Evolutionary conservation across 2,888 invertebrate species (phyloP), one percentile per base, ranked within the genome.

Genomic region (Idaea straminata): DNA sequence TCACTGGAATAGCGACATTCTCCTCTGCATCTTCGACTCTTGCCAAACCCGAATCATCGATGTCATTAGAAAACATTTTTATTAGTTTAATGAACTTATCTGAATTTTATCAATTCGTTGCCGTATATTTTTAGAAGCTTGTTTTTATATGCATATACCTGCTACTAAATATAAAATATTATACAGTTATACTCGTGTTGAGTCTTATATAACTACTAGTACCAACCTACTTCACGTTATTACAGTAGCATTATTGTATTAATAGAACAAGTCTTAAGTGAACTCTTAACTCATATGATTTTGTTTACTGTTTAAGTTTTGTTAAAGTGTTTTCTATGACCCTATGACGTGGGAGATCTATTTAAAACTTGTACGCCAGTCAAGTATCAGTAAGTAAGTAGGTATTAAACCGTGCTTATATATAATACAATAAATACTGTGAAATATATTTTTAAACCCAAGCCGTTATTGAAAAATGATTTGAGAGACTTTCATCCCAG

Each of bases 21-120:
- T 47, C 47, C 47, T 47, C 47, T 47, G 47, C 47, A 47, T 47
- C 10, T 47, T 13, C 47, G 10, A 47, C 47, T 47, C 47, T 47
- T 47, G 47, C 47, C 47, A 47, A 47, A 47, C 47, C 47, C 47
- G 47, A 47, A 47, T 47, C 47, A 47, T 47, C 47, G 47, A 47
- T 47, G 47, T 7, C 47, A 47, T 47, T 47, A 47, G 47, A 47
- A 47, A 47, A 7, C 13, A 47, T 47, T 47, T 47, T 47, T 47
- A 47, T 47, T 47, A 13, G 47, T 47, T 47, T 47, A 47, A 47
- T 47, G 47, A 47, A 47, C 47, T 47, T 47, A 13, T 47, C 10
- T 10, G 47, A 13, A 47, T 47, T 47, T 13, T 47, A 47, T 47
- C 5, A 47, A 47, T 13, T 47, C 47, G 47, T 47, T 47, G 10